phyloP scores from a whole-genome alignment of 1,140 invertebrate genomes.

The Heliconius hermathena region DNA sequence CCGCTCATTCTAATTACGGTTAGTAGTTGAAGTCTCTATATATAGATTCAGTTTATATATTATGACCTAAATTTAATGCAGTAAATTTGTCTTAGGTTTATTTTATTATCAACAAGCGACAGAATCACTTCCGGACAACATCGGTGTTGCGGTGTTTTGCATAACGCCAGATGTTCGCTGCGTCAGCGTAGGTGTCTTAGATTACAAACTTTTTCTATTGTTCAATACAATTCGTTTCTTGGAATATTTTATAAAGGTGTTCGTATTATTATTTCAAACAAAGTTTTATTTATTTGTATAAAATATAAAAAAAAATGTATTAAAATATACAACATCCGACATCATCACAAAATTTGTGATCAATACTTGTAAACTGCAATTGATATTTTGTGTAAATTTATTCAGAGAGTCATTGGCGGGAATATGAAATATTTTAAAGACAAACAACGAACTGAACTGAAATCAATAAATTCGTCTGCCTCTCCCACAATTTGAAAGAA shows the following conservation, averaged over 20 bases:
- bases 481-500: conserved; percentile 7
- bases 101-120: conserved; percentile 15
- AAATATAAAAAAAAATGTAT: not conserved
- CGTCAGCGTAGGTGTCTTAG: conserved; percentile 47
- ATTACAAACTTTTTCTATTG: not conserved
- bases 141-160: conserved; percentile 44
- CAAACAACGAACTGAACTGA: conserved; percentile 10
- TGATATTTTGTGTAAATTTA: conserved; percentile 14
- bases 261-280: not conserved
- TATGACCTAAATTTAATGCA: not conserved
- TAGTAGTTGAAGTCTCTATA: not conserved
- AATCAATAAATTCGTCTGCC: conserved; percentile 12
- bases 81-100: conserved; percentile 16
- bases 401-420: conserved; percentile 7
- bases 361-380: not conserved
- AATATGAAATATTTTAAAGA: conserved; percentile 12
- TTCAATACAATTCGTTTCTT: not conserved
- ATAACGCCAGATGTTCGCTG: conserved; percentile 68
- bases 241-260: not conserved
- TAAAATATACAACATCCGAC: not conserved
- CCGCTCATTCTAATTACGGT: not conserved
- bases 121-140: conserved; percentile 17
- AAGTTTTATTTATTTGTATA: not conserved
- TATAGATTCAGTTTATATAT: not conserved
- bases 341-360: not conserved